Conservation (phyloP, 2,888 invertebrate genomes). For the Nomada hirtipes region DNA sequence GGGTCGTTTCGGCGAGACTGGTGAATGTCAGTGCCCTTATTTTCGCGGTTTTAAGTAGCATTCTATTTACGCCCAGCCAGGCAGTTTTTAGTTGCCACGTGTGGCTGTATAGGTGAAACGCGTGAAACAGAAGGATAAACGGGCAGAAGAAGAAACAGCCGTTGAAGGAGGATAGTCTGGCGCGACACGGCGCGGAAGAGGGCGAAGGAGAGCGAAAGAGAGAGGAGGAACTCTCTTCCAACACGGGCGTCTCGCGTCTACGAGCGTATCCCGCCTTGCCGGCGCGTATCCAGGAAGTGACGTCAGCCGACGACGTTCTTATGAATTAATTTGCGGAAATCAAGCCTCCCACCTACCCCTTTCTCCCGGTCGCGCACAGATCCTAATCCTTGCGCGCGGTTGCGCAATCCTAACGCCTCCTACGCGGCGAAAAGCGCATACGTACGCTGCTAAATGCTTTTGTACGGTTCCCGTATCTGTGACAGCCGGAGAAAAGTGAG, state of each 20-base stretch:
- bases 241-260: constrained; percentile 59
- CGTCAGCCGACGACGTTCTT: constrained; percentile 76
- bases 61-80: constrained; percentile 78
- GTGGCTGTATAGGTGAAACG: constrained; percentile 37
- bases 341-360: constrained; percentile 66
- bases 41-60: constrained; percentile 79
- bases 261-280: constrained; percentile 69
- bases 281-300: constrained; percentile 79
- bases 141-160: constrained; percentile 13
- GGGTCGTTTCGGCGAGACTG: background rate
- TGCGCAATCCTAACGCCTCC: constrained; percentile 65
- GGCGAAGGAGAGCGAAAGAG: constrained; percentile 21
- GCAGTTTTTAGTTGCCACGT: constrained; percentile 73
- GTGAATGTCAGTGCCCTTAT: constrained; percentile 81
- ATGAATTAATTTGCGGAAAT: constrained; percentile 75
- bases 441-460: constrained; percentile 40
- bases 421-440: constrained; percentile 45
- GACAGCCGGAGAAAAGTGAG: too few species aligned
- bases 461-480: constrained; percentile 18
- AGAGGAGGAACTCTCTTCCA: constrained; percentile 25
- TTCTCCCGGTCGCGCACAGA: constrained; percentile 56
- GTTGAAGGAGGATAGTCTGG: constrained; percentile 24
- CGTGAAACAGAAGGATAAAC: constrained; percentile 40
- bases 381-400: constrained; percentile 63
- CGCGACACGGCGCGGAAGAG: constrained; percentile 25